These are phyloP conservation scores for Haemorhous mexicanus DNA, from an alignment of 2,113 vertebrate genomes.

Conservation along the genomic window DNA sequence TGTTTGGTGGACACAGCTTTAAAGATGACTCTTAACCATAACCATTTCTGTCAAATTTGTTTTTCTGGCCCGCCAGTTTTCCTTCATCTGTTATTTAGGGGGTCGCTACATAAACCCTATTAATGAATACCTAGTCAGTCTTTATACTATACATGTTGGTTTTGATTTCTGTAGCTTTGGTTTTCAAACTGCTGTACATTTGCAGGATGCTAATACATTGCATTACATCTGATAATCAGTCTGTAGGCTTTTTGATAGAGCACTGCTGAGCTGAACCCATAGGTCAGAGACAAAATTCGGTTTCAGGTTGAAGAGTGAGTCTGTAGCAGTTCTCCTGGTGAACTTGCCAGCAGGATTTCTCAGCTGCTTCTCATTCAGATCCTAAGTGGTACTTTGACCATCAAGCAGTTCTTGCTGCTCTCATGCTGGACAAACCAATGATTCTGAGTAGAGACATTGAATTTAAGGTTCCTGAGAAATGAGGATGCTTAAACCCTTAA, in stretches of 20 bases:
- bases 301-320: not conserved
- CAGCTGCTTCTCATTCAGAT: not conserved
- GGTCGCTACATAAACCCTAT: not conserved
- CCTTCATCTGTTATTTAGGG: not conserved
- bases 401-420: not conserved
- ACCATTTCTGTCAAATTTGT: not conserved
- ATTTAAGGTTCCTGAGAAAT: not conserved
- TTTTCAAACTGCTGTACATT: not conserved
- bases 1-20: not conserved
- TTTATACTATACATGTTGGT: not conserved
- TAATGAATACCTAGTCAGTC: not conserved
- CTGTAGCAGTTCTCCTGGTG: not conserved
- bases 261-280: not conserved
- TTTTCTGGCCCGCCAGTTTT: not conserved
- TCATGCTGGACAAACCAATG: not conserved
- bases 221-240: not conserved
- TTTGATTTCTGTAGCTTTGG: not conserved
- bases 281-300: not conserved
- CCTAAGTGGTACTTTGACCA: accelerated
- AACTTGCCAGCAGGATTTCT: not conserved
- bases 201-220: not conserved
- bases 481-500: not conserved
- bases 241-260: not conserved
- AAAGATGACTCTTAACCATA: not conserved
- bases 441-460: not conserved